A percentile compares a stretch with the other conserved stretches of the same genome.
These are phyloP conservation scores for Drosophila asahinai DNA, from an alignment of 1,140 invertebrate species.

Conservation along the genomic window DNA sequence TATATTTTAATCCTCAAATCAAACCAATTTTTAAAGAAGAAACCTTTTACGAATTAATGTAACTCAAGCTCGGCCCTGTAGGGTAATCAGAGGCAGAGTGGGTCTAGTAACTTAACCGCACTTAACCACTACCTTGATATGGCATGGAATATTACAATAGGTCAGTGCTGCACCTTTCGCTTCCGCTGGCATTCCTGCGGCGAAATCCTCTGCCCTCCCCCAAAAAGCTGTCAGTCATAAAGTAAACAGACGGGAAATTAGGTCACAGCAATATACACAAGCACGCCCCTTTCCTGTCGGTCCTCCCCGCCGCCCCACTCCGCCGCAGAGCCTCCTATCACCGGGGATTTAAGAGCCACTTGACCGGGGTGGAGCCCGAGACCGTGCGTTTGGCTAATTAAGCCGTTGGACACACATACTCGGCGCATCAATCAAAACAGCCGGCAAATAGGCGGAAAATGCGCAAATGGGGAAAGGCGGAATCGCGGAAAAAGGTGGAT, in stretches of 20 bases:
- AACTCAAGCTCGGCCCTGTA: background rate
- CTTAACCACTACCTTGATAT: slow-evolving; percentile 14
- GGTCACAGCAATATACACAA: slow-evolving; percentile 46
- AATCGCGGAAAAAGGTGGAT: background rate
- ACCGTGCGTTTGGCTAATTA: slow-evolving; percentile 66
- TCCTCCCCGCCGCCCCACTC: slow-evolving; percentile 1
- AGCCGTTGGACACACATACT: slow-evolving; percentile 53
- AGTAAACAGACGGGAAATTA: slow-evolving; percentile 46
- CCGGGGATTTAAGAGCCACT: slow-evolving; percentile 35
- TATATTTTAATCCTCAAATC: background rate
- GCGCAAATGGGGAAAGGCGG: slow-evolving; percentile 1
- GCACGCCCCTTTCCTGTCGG: slow-evolving; percentile 41
- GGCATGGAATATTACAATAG: slow-evolving; percentile 56
- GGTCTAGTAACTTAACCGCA: slow-evolving; percentile 20
- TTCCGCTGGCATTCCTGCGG: slow-evolving; percentile 27
- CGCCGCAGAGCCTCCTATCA: background rate
- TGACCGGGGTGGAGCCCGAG: slow-evolving; percentile 31
- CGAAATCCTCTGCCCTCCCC: slow-evolving; percentile 2
- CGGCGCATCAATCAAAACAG: slow-evolving; percentile 44
- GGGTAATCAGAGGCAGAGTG: slow-evolving; percentile 15
- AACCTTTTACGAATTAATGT: background rate
- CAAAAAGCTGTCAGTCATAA: slow-evolving; percentile 13
- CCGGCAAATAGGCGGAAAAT: slow-evolving; percentile 30
- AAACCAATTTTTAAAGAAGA: no score
- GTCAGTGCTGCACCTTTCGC: slow-evolving; percentile 62